Percentiles rank a stretch among this genome's conserved stretches.
Conservation (phyloP, 2,113 vertebrate species). For the Dicrurus megarhynchus region DNA sequence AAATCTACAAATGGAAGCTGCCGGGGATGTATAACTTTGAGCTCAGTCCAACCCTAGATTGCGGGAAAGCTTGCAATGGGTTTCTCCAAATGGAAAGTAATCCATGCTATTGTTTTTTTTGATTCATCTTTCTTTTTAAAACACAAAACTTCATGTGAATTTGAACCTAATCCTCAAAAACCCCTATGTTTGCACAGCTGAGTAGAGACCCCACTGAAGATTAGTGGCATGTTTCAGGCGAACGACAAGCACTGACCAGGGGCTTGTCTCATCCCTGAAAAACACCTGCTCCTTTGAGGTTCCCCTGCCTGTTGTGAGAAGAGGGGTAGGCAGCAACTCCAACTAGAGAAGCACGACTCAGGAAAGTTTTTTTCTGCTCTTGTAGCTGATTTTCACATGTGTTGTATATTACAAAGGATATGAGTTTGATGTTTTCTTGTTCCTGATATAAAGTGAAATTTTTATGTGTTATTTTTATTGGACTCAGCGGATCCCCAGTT, state of each 20-base stretch:
- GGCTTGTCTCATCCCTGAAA: neutral
- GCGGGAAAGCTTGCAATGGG: neutral
- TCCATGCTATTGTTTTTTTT: neutral
- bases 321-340: neutral
- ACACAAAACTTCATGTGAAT: constrained; percentile 16
- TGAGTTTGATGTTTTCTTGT: neutral
- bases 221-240: neutral
- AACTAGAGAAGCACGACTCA: neutral
- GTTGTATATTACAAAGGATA: neutral
- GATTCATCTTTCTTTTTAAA: constrained; percentile 36
- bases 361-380: constrained; percentile 1
- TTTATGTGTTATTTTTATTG: neutral
- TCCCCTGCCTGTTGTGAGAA: constrained; percentile 5
- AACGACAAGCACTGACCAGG: neutral
- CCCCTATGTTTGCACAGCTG: constrained; percentile 51
- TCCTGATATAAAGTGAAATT: neutral
- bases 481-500: neutral
- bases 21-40: neutral
- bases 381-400: constrained; percentile 15
- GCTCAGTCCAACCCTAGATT: neutral
- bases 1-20: neutral
- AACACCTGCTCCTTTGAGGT: constrained; percentile 48
- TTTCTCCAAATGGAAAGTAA: constrained; percentile 7
- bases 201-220: constrained; percentile 27
- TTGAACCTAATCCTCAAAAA: constrained; percentile 37